Evolutionary conservation across 2,888 invertebrate species (phyloP).

Genomic region (Calliscelio sp.): DNA sequence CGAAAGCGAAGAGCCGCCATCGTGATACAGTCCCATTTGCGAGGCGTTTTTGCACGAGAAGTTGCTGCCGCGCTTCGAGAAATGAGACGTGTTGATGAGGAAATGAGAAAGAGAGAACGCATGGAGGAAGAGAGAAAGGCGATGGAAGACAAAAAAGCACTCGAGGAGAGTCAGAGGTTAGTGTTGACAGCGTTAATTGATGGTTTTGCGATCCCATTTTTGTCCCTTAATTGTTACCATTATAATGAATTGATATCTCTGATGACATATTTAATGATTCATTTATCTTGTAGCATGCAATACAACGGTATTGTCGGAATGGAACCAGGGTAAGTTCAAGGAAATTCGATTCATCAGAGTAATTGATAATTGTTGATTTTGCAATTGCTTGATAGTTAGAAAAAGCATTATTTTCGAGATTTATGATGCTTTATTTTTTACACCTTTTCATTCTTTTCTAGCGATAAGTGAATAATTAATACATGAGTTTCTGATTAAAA

Average conservation of each 20-base stretch:
- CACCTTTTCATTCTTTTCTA: too few relatives aligned
- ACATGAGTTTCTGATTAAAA: too few relatives aligned
- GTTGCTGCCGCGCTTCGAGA: slow-evolving; percentile 94
- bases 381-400: too few relatives aligned
- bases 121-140: slow-evolving; percentile 90
- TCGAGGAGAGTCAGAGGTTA: slow-evolving; percentile 90
- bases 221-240: not conserved
- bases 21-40: slow-evolving; percentile 93
- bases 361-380: not conserved
- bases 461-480: too few relatives aligned
- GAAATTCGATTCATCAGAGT: slow-evolving; percentile 9
- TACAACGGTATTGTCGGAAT: slow-evolving; percentile 87
- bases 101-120: slow-evolving; percentile 92
- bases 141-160: slow-evolving; percentile 87
- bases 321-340: slow-evolving; percentile 87
- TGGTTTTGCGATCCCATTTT: not conserved
- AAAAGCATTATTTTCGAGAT: too few relatives aligned
- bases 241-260: slow-evolving; percentile 24
- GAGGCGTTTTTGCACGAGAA: slow-evolving; percentile 96
- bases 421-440: too few relatives aligned
- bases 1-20: slow-evolving; percentile 93
- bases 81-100: slow-evolving; percentile 94
- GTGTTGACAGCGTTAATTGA: slow-evolving; percentile 64
- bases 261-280: slow-evolving; percentile 74
- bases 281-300: slow-evolving; percentile 86